Base-by-base conservation (phyloP, 1,140 invertebrate species). In the Trachymyrmex cornetzi region DNA sequence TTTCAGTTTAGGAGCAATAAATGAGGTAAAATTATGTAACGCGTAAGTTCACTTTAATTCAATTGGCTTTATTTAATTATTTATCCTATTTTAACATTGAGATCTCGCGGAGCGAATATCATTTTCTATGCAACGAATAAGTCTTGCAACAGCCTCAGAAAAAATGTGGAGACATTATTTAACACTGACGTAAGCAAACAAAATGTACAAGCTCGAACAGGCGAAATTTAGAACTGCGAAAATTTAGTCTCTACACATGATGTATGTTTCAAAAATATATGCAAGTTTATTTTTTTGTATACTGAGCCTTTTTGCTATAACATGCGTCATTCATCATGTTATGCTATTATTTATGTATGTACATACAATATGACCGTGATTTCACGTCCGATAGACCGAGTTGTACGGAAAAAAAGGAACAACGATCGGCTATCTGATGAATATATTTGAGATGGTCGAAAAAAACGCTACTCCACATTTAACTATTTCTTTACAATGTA, bases 331-430 rank as follows among this genome's bases (percentile, higher is more conserved):
- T 53, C 66, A 87, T 55, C 64, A 59, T 87, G 69, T 79, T 50
- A 66, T 64, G 57, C 84, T 79, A 89, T 86, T 90, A 86, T 89
- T 91, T 88, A 82, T 88, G 81, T 89, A 87, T 87, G 84, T 79
- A 57, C 69, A 67, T 85, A 55, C 57, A 59, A 66, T 67, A 53
- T 44, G 48, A 55, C 67, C 55, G 50, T 24, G 59, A 38, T 64
- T 81, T 87, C 50, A 48, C 14, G 24, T n/a, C 12, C 12, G 34
- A 38, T 63, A 16, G 34, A 48, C 44, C 57, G 59, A 38, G 22
- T 77, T 48, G 19, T 30, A 59, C 19, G 61, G 66, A 61, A 82
- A 66, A 80, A 61, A 27, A 72, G 0, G 44, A 24, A 24, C 6
- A 53, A 67, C 27, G 48, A 50, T 64, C 3, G 44, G 19, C 19